Evolutionary conservation across 2,888 invertebrate species (phyloP).

Genomic region (Apamea sordens): DNA sequence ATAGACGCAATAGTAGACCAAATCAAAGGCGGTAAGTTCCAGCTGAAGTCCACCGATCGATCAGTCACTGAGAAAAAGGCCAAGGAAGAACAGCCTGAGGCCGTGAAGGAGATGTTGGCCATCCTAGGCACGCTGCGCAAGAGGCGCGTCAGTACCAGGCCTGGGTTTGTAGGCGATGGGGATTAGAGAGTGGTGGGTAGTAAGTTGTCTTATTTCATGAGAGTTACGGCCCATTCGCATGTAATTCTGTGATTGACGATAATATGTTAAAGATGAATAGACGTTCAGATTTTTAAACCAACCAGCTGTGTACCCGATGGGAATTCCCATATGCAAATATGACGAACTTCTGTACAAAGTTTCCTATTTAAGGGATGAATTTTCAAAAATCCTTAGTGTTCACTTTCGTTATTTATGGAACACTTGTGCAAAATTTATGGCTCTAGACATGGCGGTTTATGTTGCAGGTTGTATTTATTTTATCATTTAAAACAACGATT

Average conservation of each 20-base stretch:
- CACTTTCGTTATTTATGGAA: too few relatives aligned
- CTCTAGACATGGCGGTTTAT: too few relatives aligned
- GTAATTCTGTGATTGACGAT: neutral
- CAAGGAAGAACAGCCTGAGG: constrained; percentile 90
- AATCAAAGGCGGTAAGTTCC: constrained; percentile 94
- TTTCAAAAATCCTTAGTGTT: too few relatives aligned
- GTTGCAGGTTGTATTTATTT: too few relatives aligned
- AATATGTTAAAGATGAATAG: neutral
- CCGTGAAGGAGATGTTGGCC: constrained; percentile 91
- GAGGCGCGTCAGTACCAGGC: constrained; percentile 69
- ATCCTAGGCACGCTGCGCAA: constrained; percentile 90
- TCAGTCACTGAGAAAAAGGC: constrained; percentile 87
- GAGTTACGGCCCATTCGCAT: neutral
- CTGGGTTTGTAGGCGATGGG: constrained; percentile 47
- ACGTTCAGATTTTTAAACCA: neutral
- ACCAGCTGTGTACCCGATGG: neutral
- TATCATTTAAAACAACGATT: too few relatives aligned
- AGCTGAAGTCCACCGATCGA: constrained; percentile 92
- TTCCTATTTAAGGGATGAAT: too few relatives aligned
- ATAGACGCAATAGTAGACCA: constrained; percentile 94
- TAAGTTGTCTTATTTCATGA: neutral
- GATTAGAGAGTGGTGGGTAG: neutral
- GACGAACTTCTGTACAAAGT: too few relatives aligned
- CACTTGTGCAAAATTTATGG: too few relatives aligned
- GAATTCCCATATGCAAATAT: neutral